A percentile compares a stretch with the other conserved stretches of the same genome.
Conservation (phyloP, 1,140 invertebrate species). For the Parasteatoda tepidariorum region DNA sequence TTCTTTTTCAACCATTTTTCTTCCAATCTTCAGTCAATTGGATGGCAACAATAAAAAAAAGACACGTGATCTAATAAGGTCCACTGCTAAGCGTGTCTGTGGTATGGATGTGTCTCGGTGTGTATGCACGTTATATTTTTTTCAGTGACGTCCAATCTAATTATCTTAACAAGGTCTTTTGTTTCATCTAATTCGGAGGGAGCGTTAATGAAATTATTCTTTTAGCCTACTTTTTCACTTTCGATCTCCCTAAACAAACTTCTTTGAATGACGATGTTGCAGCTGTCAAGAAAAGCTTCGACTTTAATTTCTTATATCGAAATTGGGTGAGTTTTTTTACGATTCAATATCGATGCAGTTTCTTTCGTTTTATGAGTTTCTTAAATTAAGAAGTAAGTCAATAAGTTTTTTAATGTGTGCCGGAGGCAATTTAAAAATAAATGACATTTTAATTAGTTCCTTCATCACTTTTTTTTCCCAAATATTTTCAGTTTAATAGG, state of each 20-base stretch:
- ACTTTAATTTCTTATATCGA: background rate
- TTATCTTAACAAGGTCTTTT: slow-evolving; percentile 21
- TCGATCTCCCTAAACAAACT: background rate
- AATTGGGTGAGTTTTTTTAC: background rate
- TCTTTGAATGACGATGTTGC: background rate
- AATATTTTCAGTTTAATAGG: no score
- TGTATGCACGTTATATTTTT: background rate
- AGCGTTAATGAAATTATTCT: slow-evolving; percentile 21
- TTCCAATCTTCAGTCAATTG: background rate
- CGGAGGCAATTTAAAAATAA: no score
- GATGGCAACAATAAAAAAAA: background rate
- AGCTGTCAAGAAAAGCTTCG: background rate
- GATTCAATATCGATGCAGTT: no score
- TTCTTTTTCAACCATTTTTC: background rate
- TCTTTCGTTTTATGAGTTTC: no score
- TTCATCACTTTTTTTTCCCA: no score
- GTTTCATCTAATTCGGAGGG: background rate
- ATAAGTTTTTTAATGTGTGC: no score
- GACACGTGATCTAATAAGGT: background rate
- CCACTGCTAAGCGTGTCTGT: background rate
- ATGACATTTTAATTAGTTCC: no score
- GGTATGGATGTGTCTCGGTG: background rate
- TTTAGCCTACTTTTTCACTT: background rate
- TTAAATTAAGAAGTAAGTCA: no score
- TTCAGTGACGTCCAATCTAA: slow-evolving; percentile 4